Percentiles rank a stretch among this genome's conserved stretches.
These are phyloP conservation scores for Ammodytes marinus DNA, from an alignment of 2,113 vertebrate genomes.

Conservation along the genomic window DNA sequence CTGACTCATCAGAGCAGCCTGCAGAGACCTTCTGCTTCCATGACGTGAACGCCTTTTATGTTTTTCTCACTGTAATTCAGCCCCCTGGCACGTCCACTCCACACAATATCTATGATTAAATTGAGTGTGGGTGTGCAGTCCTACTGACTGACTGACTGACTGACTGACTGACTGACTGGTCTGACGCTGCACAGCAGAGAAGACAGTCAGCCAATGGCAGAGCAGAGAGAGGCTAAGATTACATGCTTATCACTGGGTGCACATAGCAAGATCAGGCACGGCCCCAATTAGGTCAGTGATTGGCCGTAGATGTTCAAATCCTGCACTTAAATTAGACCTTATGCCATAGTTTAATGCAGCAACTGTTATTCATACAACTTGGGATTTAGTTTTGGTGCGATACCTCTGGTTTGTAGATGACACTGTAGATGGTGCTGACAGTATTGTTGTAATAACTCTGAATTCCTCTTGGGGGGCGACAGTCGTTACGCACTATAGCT, in stretches of 20 bases:
- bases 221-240: constrained; percentile 9
- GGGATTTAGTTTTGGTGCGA: neutral
- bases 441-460: too few relatives aligned
- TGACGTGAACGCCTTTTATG: constrained; percentile 46
- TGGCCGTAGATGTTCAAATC: neutral
- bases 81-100: constrained; percentile 8
- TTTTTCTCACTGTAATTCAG: constrained; percentile 46
- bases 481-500: too few relatives aligned
- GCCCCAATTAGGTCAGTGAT: neutral
- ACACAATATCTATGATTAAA: constrained; percentile 50
- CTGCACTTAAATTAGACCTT: neutral
- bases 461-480: too few relatives aligned
- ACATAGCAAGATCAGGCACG: neutral
- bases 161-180: neutral
- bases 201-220: constrained; percentile 18
- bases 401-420: neutral
- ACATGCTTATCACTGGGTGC: constrained; percentile 7
- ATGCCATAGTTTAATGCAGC: neutral
- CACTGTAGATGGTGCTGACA: too few relatives aligned
- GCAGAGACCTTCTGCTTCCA: neutral
- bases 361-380: too few relatives aligned
- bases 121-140: neutral
- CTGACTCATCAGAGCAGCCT: constrained; percentile 47
- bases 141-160: too few relatives aligned
- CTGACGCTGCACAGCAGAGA: neutral